Conservation (phyloP, 2,797 vertebrate species). For the Periophthalmus magnuspinnatus region DNA sequence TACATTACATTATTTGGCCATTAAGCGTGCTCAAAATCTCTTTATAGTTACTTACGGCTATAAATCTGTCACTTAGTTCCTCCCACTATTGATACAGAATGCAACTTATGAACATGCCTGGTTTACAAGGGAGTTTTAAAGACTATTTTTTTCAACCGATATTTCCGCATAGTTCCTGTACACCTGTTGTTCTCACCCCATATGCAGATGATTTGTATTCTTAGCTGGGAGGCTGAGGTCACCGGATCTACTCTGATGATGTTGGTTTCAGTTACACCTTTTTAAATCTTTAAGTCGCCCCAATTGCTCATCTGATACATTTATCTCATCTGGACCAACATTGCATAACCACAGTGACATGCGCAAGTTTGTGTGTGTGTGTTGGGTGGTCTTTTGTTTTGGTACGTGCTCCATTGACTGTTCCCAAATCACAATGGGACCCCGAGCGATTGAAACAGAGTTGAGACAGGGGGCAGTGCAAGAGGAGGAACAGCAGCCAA, state of each 20-base stretch:
- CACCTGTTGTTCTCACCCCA: constrained; percentile 42
- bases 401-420: constrained; percentile 76
- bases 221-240: constrained; percentile 27
- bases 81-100: constrained; percentile 42
- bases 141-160: constrained; percentile 24
- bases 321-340: constrained; percentile 18
- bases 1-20: constrained; percentile 47
- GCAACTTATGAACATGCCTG: constrained; percentile 32
- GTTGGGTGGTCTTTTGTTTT: constrained; percentile 40
- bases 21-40: constrained; percentile 40
- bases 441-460: constrained; percentile 63
- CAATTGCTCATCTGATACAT: constrained; percentile 13
- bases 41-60: constrained; percentile 44
- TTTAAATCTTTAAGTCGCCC: constrained; percentile 12
- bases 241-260: constrained; percentile 24
- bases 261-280: constrained; percentile 16
- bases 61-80: constrained; percentile 68
- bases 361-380: background rate
- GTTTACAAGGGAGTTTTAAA: constrained; percentile 18
- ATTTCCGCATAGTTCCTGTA: constrained; percentile 26
- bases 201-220: constrained; percentile 33
- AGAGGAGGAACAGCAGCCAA: constrained; percentile 19
- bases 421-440: constrained; percentile 66
- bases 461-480: constrained; percentile 43
- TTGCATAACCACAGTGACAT: constrained; percentile 15